These are phyloP conservation scores for Genyomyrus donnyi DNA, from an alignment of 2,113 vertebrate genomes.

Conservation along the genomic window DNA sequence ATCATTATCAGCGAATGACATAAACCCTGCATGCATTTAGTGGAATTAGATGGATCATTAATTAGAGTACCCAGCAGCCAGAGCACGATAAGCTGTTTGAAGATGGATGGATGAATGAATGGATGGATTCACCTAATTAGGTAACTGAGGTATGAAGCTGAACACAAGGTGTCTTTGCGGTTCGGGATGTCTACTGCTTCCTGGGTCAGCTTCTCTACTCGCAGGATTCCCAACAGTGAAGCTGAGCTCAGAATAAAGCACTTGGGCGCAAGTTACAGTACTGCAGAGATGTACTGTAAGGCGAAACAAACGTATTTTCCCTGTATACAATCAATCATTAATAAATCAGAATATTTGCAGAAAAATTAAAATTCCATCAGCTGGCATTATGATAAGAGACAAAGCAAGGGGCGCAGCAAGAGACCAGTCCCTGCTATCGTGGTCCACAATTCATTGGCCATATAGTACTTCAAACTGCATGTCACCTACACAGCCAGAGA, in stretches of 20 bases:
- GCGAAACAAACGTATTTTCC: not conserved
- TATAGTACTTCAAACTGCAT: not conserved
- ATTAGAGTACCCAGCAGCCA: not conserved
- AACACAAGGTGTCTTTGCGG: not conserved
- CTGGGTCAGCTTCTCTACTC: not conserved
- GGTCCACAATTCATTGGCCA: not conserved
- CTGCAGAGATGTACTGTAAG: not conserved
- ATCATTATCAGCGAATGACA: not conserved
- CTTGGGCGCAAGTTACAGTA: not conserved
- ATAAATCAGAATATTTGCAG: not conserved
- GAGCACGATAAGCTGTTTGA: not conserved
- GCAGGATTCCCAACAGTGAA: not conserved
- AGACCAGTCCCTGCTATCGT: not conserved
- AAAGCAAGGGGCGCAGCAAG: not conserved
- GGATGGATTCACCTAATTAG: constrained; percentile 4
- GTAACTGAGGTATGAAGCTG: not conserved
- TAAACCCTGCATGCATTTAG: not conserved
- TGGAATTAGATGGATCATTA: not conserved
- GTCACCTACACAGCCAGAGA: not conserved
- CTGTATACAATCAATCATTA: not conserved
- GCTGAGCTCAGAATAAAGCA: not conserved
- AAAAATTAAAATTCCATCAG: not conserved
- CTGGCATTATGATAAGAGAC: not conserved
- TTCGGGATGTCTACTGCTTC: not conserved
- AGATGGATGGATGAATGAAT: not conserved